These are phyloP conservation scores for Cryptocephalus moraei DNA, from an alignment of 2,888 invertebrate genomes.

Conservation along the genomic window DNA sequence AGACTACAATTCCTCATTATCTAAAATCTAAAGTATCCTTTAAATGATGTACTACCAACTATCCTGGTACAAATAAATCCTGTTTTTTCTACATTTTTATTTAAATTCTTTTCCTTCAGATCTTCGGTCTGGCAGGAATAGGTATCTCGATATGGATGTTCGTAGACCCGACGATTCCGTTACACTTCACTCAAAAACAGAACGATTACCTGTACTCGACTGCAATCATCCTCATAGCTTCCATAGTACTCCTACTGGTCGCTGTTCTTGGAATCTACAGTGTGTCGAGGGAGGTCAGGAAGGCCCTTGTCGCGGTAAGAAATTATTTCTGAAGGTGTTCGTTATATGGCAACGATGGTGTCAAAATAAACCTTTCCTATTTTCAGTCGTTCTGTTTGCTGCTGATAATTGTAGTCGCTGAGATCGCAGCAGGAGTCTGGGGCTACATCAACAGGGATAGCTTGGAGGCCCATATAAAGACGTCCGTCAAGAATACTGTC, in stretches of 20 bases:
- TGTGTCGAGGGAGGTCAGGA: constrained; percentile 65
- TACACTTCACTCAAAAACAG: constrained; percentile 56
- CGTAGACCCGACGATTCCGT: constrained; percentile 61
- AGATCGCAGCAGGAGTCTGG: constrained; percentile 70
- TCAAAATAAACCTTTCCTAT: constrained; percentile 2
- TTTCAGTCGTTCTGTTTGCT: constrained; percentile 68
- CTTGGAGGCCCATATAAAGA: constrained; percentile 53
- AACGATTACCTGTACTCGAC: constrained; percentile 56
- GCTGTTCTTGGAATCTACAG: constrained; percentile 79
- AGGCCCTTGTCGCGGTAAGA: constrained; percentile 64
- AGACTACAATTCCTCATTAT: too few relatives aligned
- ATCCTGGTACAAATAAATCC: too few relatives aligned
- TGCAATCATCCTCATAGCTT: constrained; percentile 62
- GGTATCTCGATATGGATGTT: constrained; percentile 68
- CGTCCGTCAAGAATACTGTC: constrained; percentile 52
- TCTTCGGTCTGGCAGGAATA: constrained; percentile 59
- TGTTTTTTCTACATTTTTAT: too few relatives aligned
- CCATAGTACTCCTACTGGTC: constrained; percentile 60
- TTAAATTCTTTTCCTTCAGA: constrained; percentile 41
- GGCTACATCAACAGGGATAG: constrained; percentile 60
- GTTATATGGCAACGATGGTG: not conserved
- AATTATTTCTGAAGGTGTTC: constrained; percentile 2
- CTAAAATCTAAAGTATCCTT: too few relatives aligned
- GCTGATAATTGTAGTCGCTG: constrained; percentile 65
- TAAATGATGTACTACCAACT: too few relatives aligned